Conservation (phyloP, 2,113 vertebrate species). For the Oplegnathus fasciatus region DNA sequence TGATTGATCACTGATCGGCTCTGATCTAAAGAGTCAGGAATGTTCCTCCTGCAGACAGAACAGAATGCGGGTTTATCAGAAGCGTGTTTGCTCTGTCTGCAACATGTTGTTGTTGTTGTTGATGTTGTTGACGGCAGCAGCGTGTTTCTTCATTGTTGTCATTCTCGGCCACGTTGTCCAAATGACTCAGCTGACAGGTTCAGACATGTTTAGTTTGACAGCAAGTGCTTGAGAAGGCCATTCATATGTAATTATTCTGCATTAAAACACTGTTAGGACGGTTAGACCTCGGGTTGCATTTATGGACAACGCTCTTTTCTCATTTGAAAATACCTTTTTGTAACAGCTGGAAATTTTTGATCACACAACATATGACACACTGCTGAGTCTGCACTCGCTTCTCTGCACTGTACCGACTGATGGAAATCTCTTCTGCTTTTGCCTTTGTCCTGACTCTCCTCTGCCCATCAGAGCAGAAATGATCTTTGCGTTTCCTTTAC, state of each 20-base stretch:
- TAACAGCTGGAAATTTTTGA: neutral
- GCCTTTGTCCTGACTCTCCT: neutral
- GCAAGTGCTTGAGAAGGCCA: neutral
- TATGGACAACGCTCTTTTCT: no score
- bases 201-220: no score
- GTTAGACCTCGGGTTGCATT: neutral
- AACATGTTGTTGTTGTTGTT: neutral
- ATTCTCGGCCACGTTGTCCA: slow-evolving; percentile 15
- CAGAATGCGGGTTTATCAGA: slow-evolving; percentile 37
- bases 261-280: neutral
- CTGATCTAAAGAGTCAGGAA: slow-evolving; percentile 19
- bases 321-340: neutral
- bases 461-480: slow-evolving; percentile 24
- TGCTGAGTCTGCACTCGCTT: rapidly evolving
- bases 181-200: slow-evolving; percentile 10
- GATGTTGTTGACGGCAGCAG: neutral
- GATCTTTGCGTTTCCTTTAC: slow-evolving; percentile 2
- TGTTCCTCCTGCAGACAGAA: slow-evolving; percentile 20
- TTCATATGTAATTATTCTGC: neutral
- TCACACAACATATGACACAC: neutral
- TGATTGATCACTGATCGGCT: slow-evolving; percentile 8
- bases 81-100: slow-evolving; percentile 47
- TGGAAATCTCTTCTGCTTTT: neutral
- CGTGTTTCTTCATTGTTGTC: slow-evolving; percentile 6
- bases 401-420: neutral